Base-by-base conservation (phyloP, 1,140 invertebrate species). In the Vanessa tameamea region DNA sequence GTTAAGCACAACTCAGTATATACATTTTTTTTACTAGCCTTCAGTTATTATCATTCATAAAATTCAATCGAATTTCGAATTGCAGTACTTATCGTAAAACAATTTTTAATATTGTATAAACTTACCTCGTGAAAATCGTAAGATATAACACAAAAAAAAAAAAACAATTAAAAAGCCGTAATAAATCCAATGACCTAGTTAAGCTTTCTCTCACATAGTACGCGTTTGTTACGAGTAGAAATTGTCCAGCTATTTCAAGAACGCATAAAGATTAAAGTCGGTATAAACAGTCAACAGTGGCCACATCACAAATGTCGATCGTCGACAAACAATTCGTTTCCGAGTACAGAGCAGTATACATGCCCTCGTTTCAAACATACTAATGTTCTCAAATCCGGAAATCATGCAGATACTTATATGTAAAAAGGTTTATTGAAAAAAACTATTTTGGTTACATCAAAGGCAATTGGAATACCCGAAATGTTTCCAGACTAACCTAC, bases 241-340 rank as follows among this genome's bases (percentile, higher is more conserved):
- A 80, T 26, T 73, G 72, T 79, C 70, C 66, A 78, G 77, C 59
- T 83, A 82, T 85, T 83, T 83, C 71, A 82, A 82, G 82, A 84
- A 84, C 69, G 76, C 77, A 75, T 80, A 84, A 84, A 80, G 77
- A 73, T 72, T 68, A 75, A 72, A 71, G 77, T 72, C 55, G 61
- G 47, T 47, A 70, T 79, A 81, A 84, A 84, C 75, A 80, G 68
- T 74, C 63, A 76, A 80, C 76, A 78, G 79, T 76, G 76, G 81
- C 78, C 80, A 84, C 78, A 74, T 73, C 78, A 76, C 73, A 72
- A 80, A 81, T 76, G 80, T 80, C 77, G 79, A 83, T 84, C 83
- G 77, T 69, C 66, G 66, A 71, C 77, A 89, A 88, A 90, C 88
- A 88, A 87, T 83, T 74, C 74, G 57, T 82, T 87, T 87, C 85